These are phyloP conservation scores for Zootermopsis nevadensis DNA, from an alignment of 2,888 invertebrate genomes.

Conservation along the genomic window DNA sequence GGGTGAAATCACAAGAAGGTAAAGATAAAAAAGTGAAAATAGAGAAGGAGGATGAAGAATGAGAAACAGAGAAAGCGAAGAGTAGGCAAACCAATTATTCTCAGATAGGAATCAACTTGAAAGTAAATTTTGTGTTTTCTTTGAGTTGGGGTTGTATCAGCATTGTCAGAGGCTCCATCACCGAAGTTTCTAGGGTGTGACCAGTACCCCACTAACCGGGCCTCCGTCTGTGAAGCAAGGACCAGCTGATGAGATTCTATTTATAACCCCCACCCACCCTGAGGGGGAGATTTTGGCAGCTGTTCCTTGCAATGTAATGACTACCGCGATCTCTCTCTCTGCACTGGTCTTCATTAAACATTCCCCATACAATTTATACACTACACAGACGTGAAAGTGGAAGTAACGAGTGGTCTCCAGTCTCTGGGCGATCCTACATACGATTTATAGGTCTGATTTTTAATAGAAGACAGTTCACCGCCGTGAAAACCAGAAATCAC, in stretches of 20 bases:
- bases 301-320: background rate
- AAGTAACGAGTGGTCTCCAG: background rate
- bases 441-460: no score
- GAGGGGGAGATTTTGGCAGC: conserved; percentile 10
- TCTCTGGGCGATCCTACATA: background rate
- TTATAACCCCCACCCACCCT: background rate
- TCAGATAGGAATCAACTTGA: no score
- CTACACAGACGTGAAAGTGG: background rate
- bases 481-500: background rate
- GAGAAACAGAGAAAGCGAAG: background rate
- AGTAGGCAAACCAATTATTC: background rate
- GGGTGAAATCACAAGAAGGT: no score
- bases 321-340: background rate
- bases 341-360: background rate
- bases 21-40: no score
- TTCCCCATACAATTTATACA: background rate
- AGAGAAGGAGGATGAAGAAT: background rate
- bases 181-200: background rate
- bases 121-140: no score
- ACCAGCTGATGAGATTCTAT: background rate
- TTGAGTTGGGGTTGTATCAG: background rate
- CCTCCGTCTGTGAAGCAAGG: background rate
- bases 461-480: no score
- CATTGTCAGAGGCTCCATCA: background rate
- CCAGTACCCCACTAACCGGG: background rate